Evolutionary conservation across 1,140 invertebrate genomes (phyloP), one percentile per base, ranked within the genome.

Genomic region (Contarinia nasturtii): DNA sequence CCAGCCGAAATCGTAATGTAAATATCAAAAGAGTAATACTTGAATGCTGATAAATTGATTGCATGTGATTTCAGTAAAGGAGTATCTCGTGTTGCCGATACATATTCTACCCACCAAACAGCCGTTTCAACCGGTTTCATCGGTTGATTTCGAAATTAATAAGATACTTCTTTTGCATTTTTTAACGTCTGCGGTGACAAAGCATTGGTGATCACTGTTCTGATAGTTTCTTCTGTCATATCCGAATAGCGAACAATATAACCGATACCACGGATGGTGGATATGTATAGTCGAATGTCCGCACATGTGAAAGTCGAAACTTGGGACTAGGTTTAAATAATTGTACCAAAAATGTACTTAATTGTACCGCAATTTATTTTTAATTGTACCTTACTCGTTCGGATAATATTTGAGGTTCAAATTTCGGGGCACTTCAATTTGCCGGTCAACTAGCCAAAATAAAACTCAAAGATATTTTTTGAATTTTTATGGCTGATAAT

Each of bases 241-340:
- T 77, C 67, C 38, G 58, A 55, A 37, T 68, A 73, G 36, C 70
- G 52, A 12, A 82, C 41, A 7, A 74, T 53, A 1, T 73, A 60
- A 3, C 77, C 78, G 33, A 71, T 67, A 2, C 77, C 77, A 37
- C 73, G 71, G n/a, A n/a, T n/a, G n/a, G n/a, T n/a, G n/a, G n/a
- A n/a, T n/a, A n/a, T n/a, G n/a, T n/a, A n/a, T n/a, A n/a, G n/a
- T n/a, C n/a, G n/a, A n/a, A n/a, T n/a, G n/a, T n/a, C n/a, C n/a
- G n/a, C n/a, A n/a, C n/a, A n/a, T n/a, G n/a, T n/a, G n/a, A n/a
- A n/a, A n/a, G n/a, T n/a, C n/a, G n/a, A n/a, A n/a, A n/a, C n/a
- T n/a, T n/a, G n/a, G n/a, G n/a, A n/a, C n/a, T n/a, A n/a, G n/a
- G n/a, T n/a, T n/a, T n/a, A n/a, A n/a, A n/a, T n/a, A n/a, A n/a